Evolutionary conservation across 2,113 vertebrate genomes (phyloP), one percentile per base, ranked within the genome.

Genomic region (Vanacampus margaritifer): DNA sequence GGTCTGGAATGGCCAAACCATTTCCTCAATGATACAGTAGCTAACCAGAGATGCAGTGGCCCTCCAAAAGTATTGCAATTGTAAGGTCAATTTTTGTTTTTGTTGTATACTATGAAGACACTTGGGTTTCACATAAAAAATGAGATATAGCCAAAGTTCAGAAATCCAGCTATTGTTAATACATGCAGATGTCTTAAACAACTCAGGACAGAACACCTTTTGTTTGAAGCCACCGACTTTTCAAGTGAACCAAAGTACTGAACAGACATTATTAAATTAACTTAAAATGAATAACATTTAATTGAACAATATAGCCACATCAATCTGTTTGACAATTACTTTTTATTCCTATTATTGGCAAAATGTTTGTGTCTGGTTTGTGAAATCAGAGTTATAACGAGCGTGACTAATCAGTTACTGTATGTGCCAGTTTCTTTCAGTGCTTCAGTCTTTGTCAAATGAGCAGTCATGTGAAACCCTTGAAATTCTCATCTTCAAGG

Each of bases 1-100:
- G 79, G 80, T 86, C 68, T 79, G 78, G 80, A 77, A 87, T 81
- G 82, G 60, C 69, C 64, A 2, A 56, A 50, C 75, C 64, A 9
- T 81, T 84, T 75, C 81, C 72, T 72, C 64, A 68, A 45, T 67
- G 62, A 73, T 61, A 68, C 43, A 64, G 64, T n/a, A n/a, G n/a
- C n/a, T n/a, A 58, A 45, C 39, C 16, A 64, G 71, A 79, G 72
- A 81, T 79, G 77, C 64, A 72, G 60, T 1, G 54, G 28, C 28
- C 28, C 28, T 32, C 2, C 28, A 32, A 32, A 32, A 2, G 28
- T 32, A 32, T 32, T 32, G 2, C 28, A 32, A 32, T 32, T 2
- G 28, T 4, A 32, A 32, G 28, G 28, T 32, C 28, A 32, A 32
- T 32, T 32, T 32, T 32, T 32, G 28, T 32, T 32, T 32, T 32